These are phyloP conservation scores for Decapterus maruadsi DNA, from an alignment of 2,797 vertebrate genomes.

Conservation along the genomic window DNA sequence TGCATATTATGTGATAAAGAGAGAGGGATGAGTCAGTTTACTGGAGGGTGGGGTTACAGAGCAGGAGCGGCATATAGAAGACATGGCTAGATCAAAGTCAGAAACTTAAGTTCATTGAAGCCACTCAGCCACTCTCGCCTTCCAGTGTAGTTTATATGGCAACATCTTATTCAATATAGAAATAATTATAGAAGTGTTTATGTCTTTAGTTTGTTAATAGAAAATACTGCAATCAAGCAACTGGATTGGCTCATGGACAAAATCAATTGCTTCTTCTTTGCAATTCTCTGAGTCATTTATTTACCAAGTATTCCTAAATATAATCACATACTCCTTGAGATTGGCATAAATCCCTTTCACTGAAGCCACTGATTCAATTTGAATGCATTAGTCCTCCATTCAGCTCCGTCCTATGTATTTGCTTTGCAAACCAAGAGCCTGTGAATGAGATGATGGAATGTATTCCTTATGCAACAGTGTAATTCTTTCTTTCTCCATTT, in stretches of 20 bases:
- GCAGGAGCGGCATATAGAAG: constrained; percentile 1
- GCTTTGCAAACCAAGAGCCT: constrained; percentile 70
- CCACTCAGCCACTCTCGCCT: constrained; percentile 33
- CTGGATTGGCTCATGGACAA: constrained; percentile 47
- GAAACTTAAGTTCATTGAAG: constrained; percentile 27
- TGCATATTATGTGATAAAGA: constrained; percentile 41
- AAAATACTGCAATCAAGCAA: constrained; percentile 59
- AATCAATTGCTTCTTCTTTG: constrained; percentile 64
- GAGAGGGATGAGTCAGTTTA: constrained; percentile 35
- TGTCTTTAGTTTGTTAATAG: constrained; percentile 41
- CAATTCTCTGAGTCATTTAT: constrained; percentile 59
- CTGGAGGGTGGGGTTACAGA: constrained; percentile 16
- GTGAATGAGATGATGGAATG: constrained; percentile 71
- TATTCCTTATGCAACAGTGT: constrained; percentile 74
- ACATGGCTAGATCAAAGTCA: constrained; percentile 34
- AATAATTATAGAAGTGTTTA: constrained; percentile 46
- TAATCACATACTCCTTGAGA: constrained; percentile 70
- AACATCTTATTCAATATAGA: constrained; percentile 41
- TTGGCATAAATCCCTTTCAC: constrained; percentile 61
- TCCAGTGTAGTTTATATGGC: constrained; percentile 14
- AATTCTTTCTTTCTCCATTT: constrained; percentile 63
- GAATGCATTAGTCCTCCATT: constrained; percentile 75
- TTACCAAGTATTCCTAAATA: constrained; percentile 61
- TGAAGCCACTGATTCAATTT: constrained; percentile 72
- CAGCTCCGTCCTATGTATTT: constrained; percentile 72